Evolutionary conservation across 2,113 vertebrate species (phyloP), one percentile per base, ranked within the genome.

Genomic region (Melospiza melodia): DNA sequence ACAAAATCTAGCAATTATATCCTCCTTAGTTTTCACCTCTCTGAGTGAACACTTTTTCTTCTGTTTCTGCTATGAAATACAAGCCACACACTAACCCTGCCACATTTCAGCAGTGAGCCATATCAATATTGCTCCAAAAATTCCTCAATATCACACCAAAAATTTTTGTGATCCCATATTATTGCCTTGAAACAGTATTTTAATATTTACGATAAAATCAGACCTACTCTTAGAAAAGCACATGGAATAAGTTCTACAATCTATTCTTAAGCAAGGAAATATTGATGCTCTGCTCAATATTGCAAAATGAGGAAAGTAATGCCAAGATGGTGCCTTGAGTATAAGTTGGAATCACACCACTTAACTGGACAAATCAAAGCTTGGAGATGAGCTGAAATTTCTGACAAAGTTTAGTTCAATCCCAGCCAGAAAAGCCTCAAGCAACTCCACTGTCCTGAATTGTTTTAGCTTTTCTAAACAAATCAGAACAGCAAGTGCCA

Each of bases 401-500:
- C 90, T 83, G 68, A 80, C 73, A 89, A 79, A 84, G 85, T 89
- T 95, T 65, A 90, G 88, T 69, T 95, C 85, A 92, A 57, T 27
- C 68, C 75, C 61, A 84, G 90, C 68, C 95, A 94, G 90, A 93
- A 94, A 85, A 88, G 83, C 96, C 75, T 95, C 90, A 92, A 90
- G 90, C 92, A 92, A 89, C 68, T 90, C 37, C 62, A 88, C 79
- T 86, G 65, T 57, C 95, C 79, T 88, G 93, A 96, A 96, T 95
- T 97, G 90, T 94, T 94, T 96, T 57, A 96, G 93, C 68, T 92
- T 94, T 92, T 96, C 94, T 95, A 96, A 95, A 94, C 92, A 96
- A 93, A 96, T 96, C 93, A 96, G 95, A 96, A 96, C 88, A 96
- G 92, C 93, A 92, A 95, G 93, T 95, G 94, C 94, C 96, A 92